Evolutionary conservation across 2,113 vertebrate genomes (phyloP), one percentile per base, ranked within the genome.

Genomic region (Vanacampus margaritifer): DNA sequence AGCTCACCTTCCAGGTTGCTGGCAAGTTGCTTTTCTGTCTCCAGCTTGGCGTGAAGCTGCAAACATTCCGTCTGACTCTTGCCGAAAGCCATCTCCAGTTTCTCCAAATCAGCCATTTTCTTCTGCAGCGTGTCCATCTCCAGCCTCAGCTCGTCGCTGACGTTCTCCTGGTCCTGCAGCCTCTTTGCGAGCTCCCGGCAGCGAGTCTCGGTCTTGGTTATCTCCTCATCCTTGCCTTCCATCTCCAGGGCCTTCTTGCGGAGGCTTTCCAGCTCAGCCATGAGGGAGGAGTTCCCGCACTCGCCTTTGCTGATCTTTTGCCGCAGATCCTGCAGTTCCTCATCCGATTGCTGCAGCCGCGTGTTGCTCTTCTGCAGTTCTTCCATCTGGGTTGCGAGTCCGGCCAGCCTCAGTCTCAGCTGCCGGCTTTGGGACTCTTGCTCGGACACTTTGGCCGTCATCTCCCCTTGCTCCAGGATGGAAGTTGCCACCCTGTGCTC

Each of bases 221-320:
- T 95, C 89, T 99, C 97, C 71, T 98, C 97, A 6, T 98, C 97
- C 64, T 98, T 97, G 1, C 95, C 95, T 76, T 99, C 95, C 95
- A 98, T 98, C 86, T 99, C 97, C 64, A 97, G 87, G 17, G 98
- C 94, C 0, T 91, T 94, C 78, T 98, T 98, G 21, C 93, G 90
- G 23, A 98, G 92, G 58, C 91, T 96, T 89, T 98, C 95, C 73
- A 98, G 91, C 84, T 99, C 96, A 0, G 95, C 90, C 93, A 95
- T 93, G 35, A 96, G 87, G 51, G 92, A 93, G 16, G 94, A 95
- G 76, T 92, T 94, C 16, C 95, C 95, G 16, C 94, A 95, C 88
- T 98, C 95, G 21, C 96, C 95, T 76, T 91, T 93, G 0, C 94
- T 92, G 80, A 98, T 97, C 89, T 98, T 95, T 54, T 95, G 93